Base-by-base conservation (phyloP, 1,140 invertebrate genomes). In the Drosophila mojavensis region DNA sequence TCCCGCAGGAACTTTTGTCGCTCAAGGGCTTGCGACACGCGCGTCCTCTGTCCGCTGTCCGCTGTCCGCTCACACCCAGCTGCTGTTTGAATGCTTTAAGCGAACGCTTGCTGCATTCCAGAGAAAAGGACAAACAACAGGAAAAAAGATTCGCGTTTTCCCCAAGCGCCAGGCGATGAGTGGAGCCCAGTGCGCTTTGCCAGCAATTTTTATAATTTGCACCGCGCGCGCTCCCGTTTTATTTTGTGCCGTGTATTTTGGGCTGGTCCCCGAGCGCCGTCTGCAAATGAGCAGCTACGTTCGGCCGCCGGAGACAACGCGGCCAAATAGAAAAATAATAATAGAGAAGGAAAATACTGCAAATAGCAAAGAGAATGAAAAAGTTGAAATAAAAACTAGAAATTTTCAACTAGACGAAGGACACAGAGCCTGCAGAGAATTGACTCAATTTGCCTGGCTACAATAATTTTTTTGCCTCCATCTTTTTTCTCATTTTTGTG, bases 151-250 rank as follows among this genome's bases (percentile, higher is more conserved):
- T 64, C 50, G 50, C 55, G 43, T 33, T 60, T 13, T 30, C 58
- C 82, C 83, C 79, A 75, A 70, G 74, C 60, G 63, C 33, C 50
- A 30, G 69, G 65, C 78, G 79, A 75, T 81, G 82, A 85, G 82
- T 69, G 48, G 71, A 66, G 74, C 80, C 78, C 73, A 71, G 85
- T 71, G 85, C 77, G 84, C 85, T 88, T 88, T 88, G 83, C 80
- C 85, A 88, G 77, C 85, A 90, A 64, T 88, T 84, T 88, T 77
- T 88, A 88, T 89, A 89, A 88, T 88, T 88, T 88, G 79, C 82
- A 86, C 79, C 81, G 71, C 20, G 50, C 10, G 50, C 26, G 65
- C 62, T 80, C 67, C 0, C 11, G 28, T 30, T 30, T 39, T 39
- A 39, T 41, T 66, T 60, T 60, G 7, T 41, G 4, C 26, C 47